Percentiles rank a stretch among this genome's conserved stretches.
Conservation (phyloP, 2,113 vertebrate genomes). For the Artemisiospiza belli region DNA sequence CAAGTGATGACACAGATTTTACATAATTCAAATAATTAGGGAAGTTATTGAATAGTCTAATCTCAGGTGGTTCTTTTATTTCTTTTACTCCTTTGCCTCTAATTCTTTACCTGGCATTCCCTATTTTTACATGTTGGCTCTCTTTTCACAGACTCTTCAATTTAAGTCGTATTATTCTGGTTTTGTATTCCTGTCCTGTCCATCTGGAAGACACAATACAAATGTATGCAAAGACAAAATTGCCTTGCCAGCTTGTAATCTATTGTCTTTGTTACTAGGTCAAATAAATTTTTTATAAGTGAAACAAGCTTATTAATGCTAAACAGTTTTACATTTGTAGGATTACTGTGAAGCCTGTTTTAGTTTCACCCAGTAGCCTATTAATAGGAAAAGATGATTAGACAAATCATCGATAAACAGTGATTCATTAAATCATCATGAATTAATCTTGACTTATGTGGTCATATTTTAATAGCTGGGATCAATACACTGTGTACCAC, state of each 20-base stretch:
- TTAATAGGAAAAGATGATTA: not conserved
- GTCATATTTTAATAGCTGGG: not conserved
- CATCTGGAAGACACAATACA: not conserved
- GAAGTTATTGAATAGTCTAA: not conserved
- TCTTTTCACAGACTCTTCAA: not conserved
- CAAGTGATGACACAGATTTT: not conserved
- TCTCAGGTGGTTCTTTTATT: not conserved
- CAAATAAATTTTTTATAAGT: conserved; percentile 4
- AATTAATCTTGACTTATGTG: not conserved
- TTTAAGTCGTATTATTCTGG: not conserved
- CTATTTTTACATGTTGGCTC: not conserved
- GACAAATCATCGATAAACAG: not conserved
- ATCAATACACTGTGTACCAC: not conserved
- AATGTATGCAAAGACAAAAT: not conserved
- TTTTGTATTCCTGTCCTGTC: not conserved
- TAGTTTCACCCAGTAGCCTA: not conserved
- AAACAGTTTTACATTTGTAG: not conserved
- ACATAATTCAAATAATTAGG: not conserved
- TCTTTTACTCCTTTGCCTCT: not conserved
- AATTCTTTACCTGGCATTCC: not conserved
- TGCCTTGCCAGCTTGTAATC: not conserved
- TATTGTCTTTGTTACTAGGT: not conserved
- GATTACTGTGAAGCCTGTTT: not conserved
- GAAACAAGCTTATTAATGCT: conserved; percentile 3
- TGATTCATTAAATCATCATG: not conserved